These are phyloP conservation scores for Bufotes viridis DNA, from an alignment of 2,797 vertebrate genomes.

Conservation along the genomic window DNA sequence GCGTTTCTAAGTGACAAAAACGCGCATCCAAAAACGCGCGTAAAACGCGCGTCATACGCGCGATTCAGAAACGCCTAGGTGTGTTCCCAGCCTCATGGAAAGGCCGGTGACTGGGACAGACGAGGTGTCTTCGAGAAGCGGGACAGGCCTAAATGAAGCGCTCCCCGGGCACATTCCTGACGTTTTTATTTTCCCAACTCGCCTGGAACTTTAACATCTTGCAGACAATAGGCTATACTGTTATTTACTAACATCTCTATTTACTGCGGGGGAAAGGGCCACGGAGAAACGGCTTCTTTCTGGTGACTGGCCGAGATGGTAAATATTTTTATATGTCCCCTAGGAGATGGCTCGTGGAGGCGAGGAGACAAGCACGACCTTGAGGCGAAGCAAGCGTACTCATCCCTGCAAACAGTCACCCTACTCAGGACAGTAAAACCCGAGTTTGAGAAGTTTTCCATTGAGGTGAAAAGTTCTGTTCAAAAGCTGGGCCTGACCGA, in stretches of 20 bases:
- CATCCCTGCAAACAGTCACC: conserved; percentile 89
- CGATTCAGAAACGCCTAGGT: too few species aligned
- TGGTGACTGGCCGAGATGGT: conserved; percentile 65
- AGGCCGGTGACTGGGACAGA: neutral
- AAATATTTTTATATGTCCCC: conserved; percentile 70
- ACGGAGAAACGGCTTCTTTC: conserved; percentile 63
- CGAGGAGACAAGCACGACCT: conserved; percentile 90
- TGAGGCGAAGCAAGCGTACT: conserved; percentile 90
- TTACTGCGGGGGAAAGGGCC: conserved; percentile 14
- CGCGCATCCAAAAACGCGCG: too few species aligned
- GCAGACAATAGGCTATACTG: conserved; percentile 51
- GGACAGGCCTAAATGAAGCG: conserved; percentile 26
- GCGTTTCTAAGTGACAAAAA: too few species aligned
- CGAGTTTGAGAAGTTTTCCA: conserved; percentile 93
- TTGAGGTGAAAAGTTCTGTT: conserved; percentile 88
- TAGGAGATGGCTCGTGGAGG: conserved; percentile 95
- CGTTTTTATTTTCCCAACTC: conserved; percentile 25
- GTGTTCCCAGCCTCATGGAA: too few species aligned
- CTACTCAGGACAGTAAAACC: conserved; percentile 92
- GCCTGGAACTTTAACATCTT: neutral
- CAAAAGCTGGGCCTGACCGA: conserved; percentile 81
- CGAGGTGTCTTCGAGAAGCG: neutral
- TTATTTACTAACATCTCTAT: conserved; percentile 58
- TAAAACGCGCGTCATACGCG: too few species aligned
- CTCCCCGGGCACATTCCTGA: conserved; percentile 43